Evolutionary conservation across 2,888 invertebrate species (phyloP).

Genomic region (Phania funesta): DNA sequence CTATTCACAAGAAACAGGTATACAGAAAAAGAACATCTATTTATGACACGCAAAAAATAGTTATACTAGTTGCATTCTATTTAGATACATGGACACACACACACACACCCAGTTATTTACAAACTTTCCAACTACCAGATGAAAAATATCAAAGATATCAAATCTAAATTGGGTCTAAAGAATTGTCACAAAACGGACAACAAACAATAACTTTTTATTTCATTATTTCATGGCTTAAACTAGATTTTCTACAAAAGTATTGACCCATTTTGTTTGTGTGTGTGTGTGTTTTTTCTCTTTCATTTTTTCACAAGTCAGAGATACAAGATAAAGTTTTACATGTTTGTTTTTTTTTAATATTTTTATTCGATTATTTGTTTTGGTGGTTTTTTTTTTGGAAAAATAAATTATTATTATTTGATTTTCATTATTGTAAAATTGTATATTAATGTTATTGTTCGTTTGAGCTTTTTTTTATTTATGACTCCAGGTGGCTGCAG

Average conservation of each 20-base stretch:
- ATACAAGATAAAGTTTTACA: constrained; percentile 8
- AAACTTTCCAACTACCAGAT: not conserved
- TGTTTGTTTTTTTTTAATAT: no score
- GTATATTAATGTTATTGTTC: constrained; percentile 48
- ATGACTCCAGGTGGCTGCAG: constrained; percentile 46
- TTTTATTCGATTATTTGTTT: constrained; percentile 32
- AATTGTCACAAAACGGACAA: constrained; percentile 43
- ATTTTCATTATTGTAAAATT: constrained; percentile 58
- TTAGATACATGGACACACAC: constrained; percentile 1
- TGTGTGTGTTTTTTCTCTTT: not conserved
- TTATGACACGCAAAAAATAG: constrained; percentile 22
- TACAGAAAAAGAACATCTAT: constrained; percentile 14
- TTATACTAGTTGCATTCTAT: constrained; percentile 17
- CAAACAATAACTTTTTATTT: constrained; percentile 52
- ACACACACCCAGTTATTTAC: not conserved
- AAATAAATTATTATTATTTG: constrained; percentile 62
- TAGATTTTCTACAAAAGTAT: constrained; percentile 28
- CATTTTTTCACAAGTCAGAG: not conserved
- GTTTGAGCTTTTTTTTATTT: constrained; percentile 14
- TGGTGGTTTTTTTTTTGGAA: constrained; percentile 16
- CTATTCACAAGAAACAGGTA: not conserved
- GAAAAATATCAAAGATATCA: not conserved
- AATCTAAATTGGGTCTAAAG: constrained; percentile 44
- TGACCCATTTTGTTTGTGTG: constrained; percentile 31
- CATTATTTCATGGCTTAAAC: constrained; percentile 24